A percentile compares a stretch with the other conserved stretches of the same genome.
These are phyloP conservation scores for Drosophila nikananu DNA, from an alignment of 1,140 invertebrate species.

Conservation along the genomic window DNA sequence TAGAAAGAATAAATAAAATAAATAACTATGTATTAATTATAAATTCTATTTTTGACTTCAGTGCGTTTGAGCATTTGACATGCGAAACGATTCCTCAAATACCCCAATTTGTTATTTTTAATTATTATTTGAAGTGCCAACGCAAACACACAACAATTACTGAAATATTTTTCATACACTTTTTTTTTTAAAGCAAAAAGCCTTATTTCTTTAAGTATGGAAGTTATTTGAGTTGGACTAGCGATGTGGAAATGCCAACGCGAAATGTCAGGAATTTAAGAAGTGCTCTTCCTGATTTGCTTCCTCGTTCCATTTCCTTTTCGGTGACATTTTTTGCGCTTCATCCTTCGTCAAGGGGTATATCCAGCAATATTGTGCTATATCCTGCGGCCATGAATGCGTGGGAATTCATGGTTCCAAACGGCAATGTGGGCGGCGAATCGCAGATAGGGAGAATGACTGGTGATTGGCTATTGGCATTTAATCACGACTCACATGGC, in stretches of 20 bases:
- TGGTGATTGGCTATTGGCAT: constrained; percentile 64
- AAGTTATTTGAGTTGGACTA: neutral
- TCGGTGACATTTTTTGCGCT: neutral
- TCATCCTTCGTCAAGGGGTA: neutral
- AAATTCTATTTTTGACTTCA: too few species aligned
- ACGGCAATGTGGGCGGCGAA: constrained; percentile 5
- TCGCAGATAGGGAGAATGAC: constrained; percentile 8
- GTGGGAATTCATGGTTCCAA: constrained; percentile 5
- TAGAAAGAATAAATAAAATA: too few species aligned
- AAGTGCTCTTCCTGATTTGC: constrained; percentile 58
- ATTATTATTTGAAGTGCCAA: too few species aligned
- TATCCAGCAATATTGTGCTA: neutral
- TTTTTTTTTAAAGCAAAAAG: neutral
- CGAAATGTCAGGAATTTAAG: constrained; percentile 55
- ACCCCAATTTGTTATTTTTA: too few species aligned
- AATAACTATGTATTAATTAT: too few species aligned
- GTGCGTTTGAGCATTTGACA: too few species aligned
- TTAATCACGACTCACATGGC: constrained; percentile 51
- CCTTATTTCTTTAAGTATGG: neutral
- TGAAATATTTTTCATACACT: too few species aligned
- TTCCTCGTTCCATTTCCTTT: constrained; percentile 17
- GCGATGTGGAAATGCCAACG: constrained; percentile 56
- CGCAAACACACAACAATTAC: too few species aligned
- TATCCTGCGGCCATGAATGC: constrained; percentile 24
- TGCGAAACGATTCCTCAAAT: too few species aligned